Conservation (phyloP, 2,888 invertebrate species). For the Stenodera caucasica region DNA sequence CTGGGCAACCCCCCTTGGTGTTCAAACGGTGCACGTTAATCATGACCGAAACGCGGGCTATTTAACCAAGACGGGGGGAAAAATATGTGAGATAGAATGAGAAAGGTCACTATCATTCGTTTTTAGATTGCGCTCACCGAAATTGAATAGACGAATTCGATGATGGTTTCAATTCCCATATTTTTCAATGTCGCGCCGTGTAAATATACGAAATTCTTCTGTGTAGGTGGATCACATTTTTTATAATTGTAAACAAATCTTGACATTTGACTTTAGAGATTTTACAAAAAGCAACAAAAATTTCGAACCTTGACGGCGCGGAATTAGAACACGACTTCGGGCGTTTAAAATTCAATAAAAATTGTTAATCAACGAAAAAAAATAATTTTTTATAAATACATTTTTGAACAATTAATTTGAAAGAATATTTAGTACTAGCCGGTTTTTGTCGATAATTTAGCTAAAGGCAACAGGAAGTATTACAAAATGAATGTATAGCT, state of each 20-base stretch:
- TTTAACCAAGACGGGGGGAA: conserved; percentile 12
- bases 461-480: conserved; percentile 2
- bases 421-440: conserved; percentile 5
- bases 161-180: conserved; percentile 10
- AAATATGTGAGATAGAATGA: too few relatives aligned
- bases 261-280: background rate
- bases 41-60: conserved; percentile 33
- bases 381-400: background rate
- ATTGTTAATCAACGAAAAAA: background rate
- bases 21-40: conserved; percentile 33
- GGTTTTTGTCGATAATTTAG: conserved; percentile 1
- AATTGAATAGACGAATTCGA: conserved; percentile 19
- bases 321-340: background rate
- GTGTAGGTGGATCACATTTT: background rate
- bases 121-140: too few relatives aligned
- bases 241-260: background rate
- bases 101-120: conserved; percentile 22
- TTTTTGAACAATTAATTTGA: conserved; percentile 1
- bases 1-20: conserved; percentile 31
- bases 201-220: background rate
- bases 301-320: background rate
- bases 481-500: background rate
- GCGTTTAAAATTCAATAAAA: background rate
- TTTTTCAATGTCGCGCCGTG: conserved; percentile 7
- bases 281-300: background rate